Evolutionary conservation across 2,113 vertebrate species (phyloP).

Genomic region (Scartelaos histophorus): DNA sequence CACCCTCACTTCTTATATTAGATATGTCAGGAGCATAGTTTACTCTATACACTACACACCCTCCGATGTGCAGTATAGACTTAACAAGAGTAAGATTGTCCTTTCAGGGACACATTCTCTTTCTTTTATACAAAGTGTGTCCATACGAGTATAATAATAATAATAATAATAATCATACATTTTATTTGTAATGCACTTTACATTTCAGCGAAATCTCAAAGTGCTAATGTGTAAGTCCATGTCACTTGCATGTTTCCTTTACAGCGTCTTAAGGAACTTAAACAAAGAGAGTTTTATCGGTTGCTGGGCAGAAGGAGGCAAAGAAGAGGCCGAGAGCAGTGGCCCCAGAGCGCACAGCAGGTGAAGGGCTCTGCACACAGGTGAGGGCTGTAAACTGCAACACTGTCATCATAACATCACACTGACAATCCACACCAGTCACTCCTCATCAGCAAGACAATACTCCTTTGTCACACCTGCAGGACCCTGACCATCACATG

Average conservation of each 20-base stretch:
- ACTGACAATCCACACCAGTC: not conserved
- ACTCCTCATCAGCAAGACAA: not conserved
- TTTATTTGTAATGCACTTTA: no score
- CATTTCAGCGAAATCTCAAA: no score
- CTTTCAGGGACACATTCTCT: not conserved
- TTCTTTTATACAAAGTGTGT: not conserved
- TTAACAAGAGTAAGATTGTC: no score
- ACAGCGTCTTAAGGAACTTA: conserved; percentile 92
- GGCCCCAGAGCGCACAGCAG: conserved; percentile 80
- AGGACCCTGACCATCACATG: no score
- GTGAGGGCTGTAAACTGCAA: conserved; percentile 28
- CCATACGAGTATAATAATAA: no score
- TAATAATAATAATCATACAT: no score
- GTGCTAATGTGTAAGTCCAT: not conserved
- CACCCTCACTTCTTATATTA: not conserved
- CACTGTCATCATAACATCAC: not conserved
- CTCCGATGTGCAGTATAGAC: not conserved
- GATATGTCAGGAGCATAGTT: not conserved
- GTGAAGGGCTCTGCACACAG: conserved; percentile 57
- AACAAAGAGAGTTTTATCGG: conserved; percentile 91
- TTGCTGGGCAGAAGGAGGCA: conserved; percentile 88
- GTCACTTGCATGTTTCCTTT: conserved; percentile 17
- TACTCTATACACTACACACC: not conserved
- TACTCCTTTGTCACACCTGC: not conserved
- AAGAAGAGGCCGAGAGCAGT: conserved; percentile 86